A percentile compares a stretch with the other conserved stretches of the same genome.
phyloP scores from a whole-genome alignment of 2,113 vertebrate genomes.

The Laticauda colubrina region DNA sequence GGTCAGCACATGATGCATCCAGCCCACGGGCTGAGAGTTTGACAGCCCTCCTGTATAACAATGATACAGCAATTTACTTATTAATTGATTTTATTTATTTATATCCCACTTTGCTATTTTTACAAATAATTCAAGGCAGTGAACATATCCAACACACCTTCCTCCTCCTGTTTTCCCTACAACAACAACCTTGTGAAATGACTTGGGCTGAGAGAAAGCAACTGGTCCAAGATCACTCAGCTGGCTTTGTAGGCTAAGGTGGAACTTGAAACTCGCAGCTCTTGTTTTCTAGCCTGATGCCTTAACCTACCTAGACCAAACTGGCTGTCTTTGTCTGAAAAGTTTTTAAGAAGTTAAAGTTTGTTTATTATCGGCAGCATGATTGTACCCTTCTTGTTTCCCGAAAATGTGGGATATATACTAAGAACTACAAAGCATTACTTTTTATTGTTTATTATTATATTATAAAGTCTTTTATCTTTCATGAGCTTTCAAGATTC shows the following conservation, averaged over 20 bases:
- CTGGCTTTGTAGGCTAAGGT: background rate
- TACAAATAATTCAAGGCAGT: background rate
- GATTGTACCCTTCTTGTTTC: background rate
- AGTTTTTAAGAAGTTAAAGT: background rate
- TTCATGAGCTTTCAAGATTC: constrained; percentile 14
- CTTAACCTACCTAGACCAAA: background rate
- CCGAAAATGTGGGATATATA: background rate
- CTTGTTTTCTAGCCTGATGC: background rate
- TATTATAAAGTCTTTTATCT: background rate
- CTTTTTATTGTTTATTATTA: background rate
- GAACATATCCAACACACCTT: background rate
- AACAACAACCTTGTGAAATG: no score
- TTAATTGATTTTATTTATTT: background rate
- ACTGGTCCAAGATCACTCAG: background rate
- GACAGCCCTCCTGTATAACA: background rate
- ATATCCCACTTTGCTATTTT: background rate
- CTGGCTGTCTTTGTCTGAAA: background rate
- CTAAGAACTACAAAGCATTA: background rate
- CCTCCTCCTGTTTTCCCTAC: background rate
- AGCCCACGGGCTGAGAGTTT: no score
- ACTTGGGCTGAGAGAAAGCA: background rate
- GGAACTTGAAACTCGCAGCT: background rate
- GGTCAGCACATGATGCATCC: no score
- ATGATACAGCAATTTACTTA: background rate
- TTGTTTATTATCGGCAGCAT: background rate